Evolutionary conservation across 2,888 invertebrate genomes (phyloP).

Genomic region (Lordiphosa fenestrarum): DNA sequence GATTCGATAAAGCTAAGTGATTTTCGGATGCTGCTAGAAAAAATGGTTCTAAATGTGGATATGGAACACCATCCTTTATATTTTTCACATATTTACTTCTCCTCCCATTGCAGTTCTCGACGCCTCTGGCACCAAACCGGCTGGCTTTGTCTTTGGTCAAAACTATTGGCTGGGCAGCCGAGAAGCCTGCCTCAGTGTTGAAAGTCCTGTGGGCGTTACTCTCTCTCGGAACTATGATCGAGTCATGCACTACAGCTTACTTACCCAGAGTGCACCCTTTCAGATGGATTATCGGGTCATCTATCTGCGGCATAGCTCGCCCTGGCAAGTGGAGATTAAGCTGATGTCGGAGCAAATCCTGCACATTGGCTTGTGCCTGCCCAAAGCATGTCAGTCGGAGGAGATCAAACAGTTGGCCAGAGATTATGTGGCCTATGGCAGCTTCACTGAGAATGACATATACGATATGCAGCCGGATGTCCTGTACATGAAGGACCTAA

Average conservation of each 20-base stretch:
- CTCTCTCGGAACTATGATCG: slow-evolving; percentile 76
- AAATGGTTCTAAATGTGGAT: too few species aligned
- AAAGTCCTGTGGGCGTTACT: slow-evolving; percentile 75
- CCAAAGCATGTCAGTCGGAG: slow-evolving; percentile 79
- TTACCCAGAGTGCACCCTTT: slow-evolving; percentile 78
- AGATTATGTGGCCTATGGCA: slow-evolving; percentile 68
- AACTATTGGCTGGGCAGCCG: slow-evolving; percentile 83
- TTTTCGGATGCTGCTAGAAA: too few species aligned
- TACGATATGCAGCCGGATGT: slow-evolving; percentile 78
- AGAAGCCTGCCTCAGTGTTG: slow-evolving; percentile 81
- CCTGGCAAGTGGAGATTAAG: slow-evolving; percentile 80
- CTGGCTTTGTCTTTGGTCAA: slow-evolving; percentile 83
- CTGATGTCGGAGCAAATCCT: slow-evolving; percentile 80
- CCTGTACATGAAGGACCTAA: slow-evolving; percentile 78
- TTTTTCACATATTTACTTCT: background rate
- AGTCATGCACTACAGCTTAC: slow-evolving; percentile 77
- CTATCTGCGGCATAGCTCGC: slow-evolving; percentile 79
- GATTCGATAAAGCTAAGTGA: too few species aligned
- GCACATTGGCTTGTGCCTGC: slow-evolving; percentile 82
- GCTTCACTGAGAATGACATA: slow-evolving; percentile 73
- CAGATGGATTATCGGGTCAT: slow-evolving; percentile 79
- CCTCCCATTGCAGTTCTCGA: slow-evolving; percentile 81
- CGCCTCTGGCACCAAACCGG: slow-evolving; percentile 82
- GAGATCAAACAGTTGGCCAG: slow-evolving; percentile 79
- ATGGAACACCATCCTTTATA: too few species aligned